These are phyloP conservation scores for Oeneis ivallda DNA, from an alignment of 2,888 invertebrate species.

Conservation along the genomic window DNA sequence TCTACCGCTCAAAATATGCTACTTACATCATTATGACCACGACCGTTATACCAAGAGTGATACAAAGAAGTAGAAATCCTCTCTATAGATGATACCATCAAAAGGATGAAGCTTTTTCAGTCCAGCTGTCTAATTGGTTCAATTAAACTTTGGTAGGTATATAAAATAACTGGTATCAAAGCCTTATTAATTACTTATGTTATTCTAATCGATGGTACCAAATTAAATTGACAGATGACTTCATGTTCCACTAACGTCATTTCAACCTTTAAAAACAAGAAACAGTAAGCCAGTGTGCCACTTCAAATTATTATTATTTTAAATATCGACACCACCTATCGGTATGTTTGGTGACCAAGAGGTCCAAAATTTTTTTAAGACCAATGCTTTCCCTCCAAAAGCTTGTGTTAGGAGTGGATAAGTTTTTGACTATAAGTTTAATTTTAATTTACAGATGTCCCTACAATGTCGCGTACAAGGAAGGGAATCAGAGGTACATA, in stretches of 20 bases:
- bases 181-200: constrained; percentile 2
- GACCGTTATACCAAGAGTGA: too few species aligned
- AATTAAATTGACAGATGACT: constrained; percentile 21
- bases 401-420: too few species aligned
- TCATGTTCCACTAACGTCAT: constrained; percentile 1
- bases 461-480: too few species aligned
- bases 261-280: neutral
- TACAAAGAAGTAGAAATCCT: neutral
- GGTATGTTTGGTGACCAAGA: neutral
- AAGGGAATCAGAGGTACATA: too few species aligned
- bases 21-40: too few species aligned
- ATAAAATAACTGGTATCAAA: constrained; percentile 8
- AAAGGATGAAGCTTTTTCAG: neutral
- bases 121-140: neutral
- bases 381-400: too few species aligned
- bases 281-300: constrained; percentile 7
- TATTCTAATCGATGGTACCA: constrained; percentile 13
- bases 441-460: too few species aligned
- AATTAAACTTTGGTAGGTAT: constrained; percentile 1
- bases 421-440: too few species aligned
- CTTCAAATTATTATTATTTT: neutral
- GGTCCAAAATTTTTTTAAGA: too few species aligned
- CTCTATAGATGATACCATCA: neutral
- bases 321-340: neutral
- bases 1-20: too few species aligned